Base-by-base conservation (phyloP, 2,113 vertebrate genomes). In the Ariopsis seemanni region DNA sequence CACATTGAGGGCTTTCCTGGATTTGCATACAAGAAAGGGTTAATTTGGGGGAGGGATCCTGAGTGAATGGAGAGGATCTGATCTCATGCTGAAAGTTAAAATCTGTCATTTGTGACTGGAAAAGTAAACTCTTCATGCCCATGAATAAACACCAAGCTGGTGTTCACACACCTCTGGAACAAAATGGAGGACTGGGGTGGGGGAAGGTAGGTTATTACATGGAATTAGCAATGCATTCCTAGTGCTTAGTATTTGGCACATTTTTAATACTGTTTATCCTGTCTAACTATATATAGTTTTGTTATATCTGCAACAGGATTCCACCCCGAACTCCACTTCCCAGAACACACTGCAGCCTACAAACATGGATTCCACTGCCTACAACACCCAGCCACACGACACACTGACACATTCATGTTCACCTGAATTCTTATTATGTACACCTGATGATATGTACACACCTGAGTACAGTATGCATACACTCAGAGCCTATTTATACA, bases 191-290 rank as follows among this genome's bases (percentile, higher is more conserved):
- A n/a, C 48, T 25, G 22, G 11, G 34, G n/a, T 34, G 14, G 27
- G 7, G 27, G 30, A 7, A 6, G 25, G 34, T 18, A 20, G 34
- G 7, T 55, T 25, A 79, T 12, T 42, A n/a, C 50, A 79, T n/a
- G 50, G 75, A 55, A 55, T 79, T 27, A 55, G n/a, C 75, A 55
- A 79, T 55, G 75, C 75, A 79, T 79, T 79, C 50, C 11, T 15
- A 77, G 74, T 77, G 50, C 74, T 77, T 77, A 52, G 11, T 15
- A 10, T 79, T 55, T 79, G 50, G 14, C 25, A 55, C 14, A 53
- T 55, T 79, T 52, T 72, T 42, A 72, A 72, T 72, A 17, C 34
- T 48, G 34, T 48, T 72, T 72, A 14, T 78, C 50, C 25, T 53
- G 74, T 53, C 11, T 6, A 12, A 78, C 48, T n/a, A 78, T 14